These are phyloP conservation scores for Chiloscyllium plagiosum DNA, from an alignment of 2,113 vertebrate genomes.

Conservation along the genomic window DNA sequence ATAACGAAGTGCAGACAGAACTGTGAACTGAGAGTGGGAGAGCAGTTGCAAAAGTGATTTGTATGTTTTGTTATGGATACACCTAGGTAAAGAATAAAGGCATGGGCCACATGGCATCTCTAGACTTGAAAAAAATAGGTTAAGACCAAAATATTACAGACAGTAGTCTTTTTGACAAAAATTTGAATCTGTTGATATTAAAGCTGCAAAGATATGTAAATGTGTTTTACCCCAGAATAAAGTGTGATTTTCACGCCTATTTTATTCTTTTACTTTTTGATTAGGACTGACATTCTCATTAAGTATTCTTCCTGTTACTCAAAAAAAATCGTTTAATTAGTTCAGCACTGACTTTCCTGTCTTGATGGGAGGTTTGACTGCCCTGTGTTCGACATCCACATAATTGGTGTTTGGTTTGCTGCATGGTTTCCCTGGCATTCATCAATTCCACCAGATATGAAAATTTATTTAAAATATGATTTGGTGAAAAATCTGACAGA, in stretches of 20 bases:
- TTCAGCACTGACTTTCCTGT: neutral
- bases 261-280: conserved; percentile 19
- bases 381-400: conserved; percentile 1
- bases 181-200: conserved; percentile 1
- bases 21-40: neutral
- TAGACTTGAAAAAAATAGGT: neutral
- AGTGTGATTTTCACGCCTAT: neutral
- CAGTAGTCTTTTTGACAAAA: neutral
- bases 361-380: conserved; percentile 11
- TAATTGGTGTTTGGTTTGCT: conserved; percentile 18
- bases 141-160: neutral
- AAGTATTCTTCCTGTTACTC: conserved; percentile 20
- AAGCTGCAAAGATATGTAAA: neutral
- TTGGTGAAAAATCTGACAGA: conserved; percentile 4
- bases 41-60: neutral
- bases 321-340: conserved; percentile 25
- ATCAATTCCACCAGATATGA: neutral
- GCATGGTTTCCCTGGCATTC: neutral
- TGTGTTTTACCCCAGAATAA: neutral
- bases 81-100: neutral
- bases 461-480: neutral
- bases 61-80: neutral
- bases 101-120: neutral
- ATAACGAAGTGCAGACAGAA: neutral
- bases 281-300: conserved; percentile 29